Base-by-base conservation (phyloP, 2,113 vertebrate genomes). In the Grus americana region DNA sequence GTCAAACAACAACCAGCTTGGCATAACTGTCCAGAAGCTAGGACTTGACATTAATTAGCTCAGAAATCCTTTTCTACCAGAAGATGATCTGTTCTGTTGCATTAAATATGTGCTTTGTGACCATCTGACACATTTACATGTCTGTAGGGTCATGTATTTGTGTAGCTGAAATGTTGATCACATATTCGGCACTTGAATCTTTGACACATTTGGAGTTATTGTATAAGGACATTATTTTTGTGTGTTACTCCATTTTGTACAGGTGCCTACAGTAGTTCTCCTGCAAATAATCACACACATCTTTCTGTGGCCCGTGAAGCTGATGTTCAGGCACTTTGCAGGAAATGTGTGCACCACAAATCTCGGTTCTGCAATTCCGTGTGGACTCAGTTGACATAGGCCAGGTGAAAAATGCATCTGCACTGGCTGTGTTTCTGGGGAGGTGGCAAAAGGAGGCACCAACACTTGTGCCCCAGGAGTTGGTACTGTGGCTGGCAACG, bases 181-280 rank as follows among this genome's bases (percentile, higher is more conserved):
- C 2, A 0, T 72, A n/a, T 58, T 90, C 86, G 42, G 30, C 32
- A 8, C 11, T 57, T 49, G 49, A 76, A 44, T n/a, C 23, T 54
- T 34, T 68, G 16, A 52, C 13, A 34, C 5, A 14, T 65, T 88
- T 79, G 55, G 12, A 58, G 5, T 76, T 76, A 49, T 8, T 72
- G 12, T 55, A 76, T 18, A 44, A 65, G 36, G 32, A 30, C 19
- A 23, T 52, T 36, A 22, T 68, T 87, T 66, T n/a, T 85, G 24
- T 80, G 13, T 61, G 15, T 75, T 32, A 23, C 7, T 90, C 12
- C 5, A 1, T 40, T 72, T 61, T 66, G 16, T 32, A 34, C 29
- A 42, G 13, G 5, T 1, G 0, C 5, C 7, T 40, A 23, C 9
- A 70, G 40, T 14, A 49, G 14, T 40, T 80, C 4, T 50, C 11